Evolutionary conservation across 2,797 vertebrate species (phyloP).

Genomic region (Cichlasoma orientale): DNA sequence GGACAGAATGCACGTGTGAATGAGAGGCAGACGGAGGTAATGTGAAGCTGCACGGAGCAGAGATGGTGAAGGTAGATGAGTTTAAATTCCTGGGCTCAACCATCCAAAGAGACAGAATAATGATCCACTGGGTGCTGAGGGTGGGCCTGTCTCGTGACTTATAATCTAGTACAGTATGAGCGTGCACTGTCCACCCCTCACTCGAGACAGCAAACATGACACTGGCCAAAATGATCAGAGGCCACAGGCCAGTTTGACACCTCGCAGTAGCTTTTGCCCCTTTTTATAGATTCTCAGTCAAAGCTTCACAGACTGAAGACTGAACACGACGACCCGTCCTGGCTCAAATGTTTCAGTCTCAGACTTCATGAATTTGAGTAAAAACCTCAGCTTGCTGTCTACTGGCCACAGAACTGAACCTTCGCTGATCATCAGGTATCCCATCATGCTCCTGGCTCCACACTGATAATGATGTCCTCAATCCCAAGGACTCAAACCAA

Average conservation of each 20-base stretch:
- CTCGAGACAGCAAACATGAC: no score
- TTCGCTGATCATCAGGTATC: background rate
- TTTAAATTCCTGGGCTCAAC: no score
- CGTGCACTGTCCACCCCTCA: no score
- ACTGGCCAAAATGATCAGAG: background rate
- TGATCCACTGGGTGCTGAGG: background rate
- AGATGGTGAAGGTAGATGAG: no score
- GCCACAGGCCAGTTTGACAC: background rate
- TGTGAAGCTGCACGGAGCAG: no score
- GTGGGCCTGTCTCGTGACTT: background rate
- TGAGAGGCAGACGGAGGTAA: no score
- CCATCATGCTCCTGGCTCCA: background rate
- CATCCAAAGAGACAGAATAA: no score
- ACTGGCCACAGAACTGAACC: background rate
- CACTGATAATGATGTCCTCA: background rate
- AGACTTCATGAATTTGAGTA: background rate
- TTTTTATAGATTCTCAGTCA: background rate
- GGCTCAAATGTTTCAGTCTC: background rate
- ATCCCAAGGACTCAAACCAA: background rate
- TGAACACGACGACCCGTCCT: background rate
- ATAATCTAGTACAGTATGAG: background rate
- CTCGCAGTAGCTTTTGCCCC: background rate
- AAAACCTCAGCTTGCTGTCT: background rate
- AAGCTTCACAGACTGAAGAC: background rate
- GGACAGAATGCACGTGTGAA: background rate